Base-by-base conservation (phyloP, 2,888 invertebrate species). In the Tetragonisca angustula region DNA sequence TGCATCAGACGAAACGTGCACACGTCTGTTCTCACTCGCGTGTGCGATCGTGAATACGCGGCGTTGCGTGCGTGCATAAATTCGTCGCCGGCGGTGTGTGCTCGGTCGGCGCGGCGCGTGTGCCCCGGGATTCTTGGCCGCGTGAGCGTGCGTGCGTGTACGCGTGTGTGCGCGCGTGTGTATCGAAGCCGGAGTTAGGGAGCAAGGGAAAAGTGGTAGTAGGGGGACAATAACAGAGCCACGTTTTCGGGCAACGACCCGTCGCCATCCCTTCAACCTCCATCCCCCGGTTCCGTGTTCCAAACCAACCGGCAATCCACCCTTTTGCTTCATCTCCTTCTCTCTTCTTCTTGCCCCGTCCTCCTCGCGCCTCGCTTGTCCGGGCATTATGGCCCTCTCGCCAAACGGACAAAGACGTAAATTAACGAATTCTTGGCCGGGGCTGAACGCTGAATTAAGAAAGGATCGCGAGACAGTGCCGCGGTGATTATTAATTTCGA, bases 241-340 rank as follows among this genome's bases (percentile, higher is more conserved):
- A 92, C 93, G 93, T 94, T 94, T 94, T 94, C 94, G 94, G 94
- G 91, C 94, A 94, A 94, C 94, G 94, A 94, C 94, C 93, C 93
- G 92, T 91, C 91, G 92, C 91, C 92, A 92, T 92, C 93, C 93
- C 93, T 93, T 91, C 92, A 91, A 91, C 90, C 91, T 86, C 85
- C 84, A 83, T 70, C 82, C 76, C 87, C 87, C 83, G 76, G 59
- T 78, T 85, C 85, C 87, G 83, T 89, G 88, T 87, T 86, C 89
- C 87, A 85, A 89, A 89, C 89, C 89, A 78, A 87, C 89, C 87
- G 76, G 77, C 86, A 86, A 87, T 87, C 84, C 83, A 81, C 85
- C 84, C 87, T 79, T 71, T 81, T 76, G 68, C 32, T 70, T 65
- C 83, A 61, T 80, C 81, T 80, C 61, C 77, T 80, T 81, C 79